A percentile compares a stretch with the other conserved stretches of the same genome.
Conservation (phyloP, 2,113 vertebrate genomes). For the Tachysurus vachellii region DNA sequence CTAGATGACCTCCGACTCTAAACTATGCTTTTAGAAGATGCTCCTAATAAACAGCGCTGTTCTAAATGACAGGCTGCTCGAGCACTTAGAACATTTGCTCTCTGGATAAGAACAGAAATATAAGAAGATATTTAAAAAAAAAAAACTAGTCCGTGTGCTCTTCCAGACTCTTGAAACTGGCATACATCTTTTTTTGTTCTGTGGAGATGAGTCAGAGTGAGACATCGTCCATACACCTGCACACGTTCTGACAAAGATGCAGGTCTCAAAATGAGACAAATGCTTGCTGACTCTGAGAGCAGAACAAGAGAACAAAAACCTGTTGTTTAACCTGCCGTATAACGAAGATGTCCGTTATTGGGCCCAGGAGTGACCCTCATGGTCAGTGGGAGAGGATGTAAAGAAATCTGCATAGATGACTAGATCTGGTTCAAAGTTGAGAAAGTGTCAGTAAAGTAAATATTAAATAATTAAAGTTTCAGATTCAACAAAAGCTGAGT, state of each 20-base stretch:
- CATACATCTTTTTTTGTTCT: background rate
- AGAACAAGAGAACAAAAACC: constrained; percentile 20
- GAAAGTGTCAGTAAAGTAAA: background rate
- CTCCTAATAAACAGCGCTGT: background rate
- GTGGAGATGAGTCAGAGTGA: constrained; percentile 5
- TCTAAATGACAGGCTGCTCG: background rate
- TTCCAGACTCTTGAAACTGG: background rate
- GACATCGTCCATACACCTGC: constrained; percentile 1
- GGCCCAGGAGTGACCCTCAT: background rate
- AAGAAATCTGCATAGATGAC: background rate
- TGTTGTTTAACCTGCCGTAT: constrained; percentile 19
- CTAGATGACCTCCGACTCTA: background rate
- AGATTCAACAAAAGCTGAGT: background rate
- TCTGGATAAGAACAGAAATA: background rate
- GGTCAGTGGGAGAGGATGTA: background rate
- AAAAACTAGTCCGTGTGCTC: background rate
- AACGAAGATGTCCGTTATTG: background rate
- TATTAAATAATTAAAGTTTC: background rate
- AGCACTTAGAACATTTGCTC: background rate
- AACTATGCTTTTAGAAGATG: too few relatives aligned
- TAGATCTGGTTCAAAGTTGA: background rate
- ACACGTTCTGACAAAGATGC: background rate
- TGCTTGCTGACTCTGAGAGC: constrained; percentile 23
- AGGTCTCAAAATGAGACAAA: constrained; percentile 16
- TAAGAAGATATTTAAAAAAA: background rate